Percentiles rank a stretch among this genome's conserved stretches.
Conservation (phyloP, 2,888 invertebrate genomes). For the Chamaedrilus cognettii region DNA sequence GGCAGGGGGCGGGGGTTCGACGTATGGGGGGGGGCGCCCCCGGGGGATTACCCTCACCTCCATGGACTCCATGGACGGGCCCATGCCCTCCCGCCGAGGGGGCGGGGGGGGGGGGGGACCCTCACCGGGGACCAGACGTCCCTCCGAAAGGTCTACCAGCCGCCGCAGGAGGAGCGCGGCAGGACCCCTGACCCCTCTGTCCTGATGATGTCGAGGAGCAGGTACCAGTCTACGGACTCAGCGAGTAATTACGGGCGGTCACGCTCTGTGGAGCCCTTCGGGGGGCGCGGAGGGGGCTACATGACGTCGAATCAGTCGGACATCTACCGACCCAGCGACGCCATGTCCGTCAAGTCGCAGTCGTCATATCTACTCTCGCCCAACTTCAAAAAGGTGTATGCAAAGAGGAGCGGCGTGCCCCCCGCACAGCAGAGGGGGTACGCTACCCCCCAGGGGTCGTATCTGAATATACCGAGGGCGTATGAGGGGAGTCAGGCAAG, state of each 20-base stretch:
- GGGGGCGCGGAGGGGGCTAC: background rate
- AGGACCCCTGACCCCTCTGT: background rate
- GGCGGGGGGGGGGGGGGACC: too few species aligned
- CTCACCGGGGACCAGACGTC: background rate
- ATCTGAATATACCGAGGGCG: background rate
- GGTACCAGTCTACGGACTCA: background rate
- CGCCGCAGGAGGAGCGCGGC: background rate
- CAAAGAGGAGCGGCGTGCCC: background rate
- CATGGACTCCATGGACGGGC: background rate
- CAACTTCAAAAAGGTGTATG: slow-evolving; percentile 10
- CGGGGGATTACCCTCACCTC: background rate
- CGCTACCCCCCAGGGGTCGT: background rate
- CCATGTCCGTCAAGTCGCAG: slow-evolving; percentile 6
- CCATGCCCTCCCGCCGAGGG: too few species aligned
- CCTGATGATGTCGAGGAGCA: background rate
- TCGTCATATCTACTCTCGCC: slow-evolving; percentile 13
- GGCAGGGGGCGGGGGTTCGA: background rate
- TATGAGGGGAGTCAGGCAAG: background rate
- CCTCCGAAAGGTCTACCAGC: background rate
- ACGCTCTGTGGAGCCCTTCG: slow-evolving; percentile 12
- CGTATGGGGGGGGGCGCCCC: background rate
- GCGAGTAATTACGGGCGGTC: slow-evolving; percentile 8
- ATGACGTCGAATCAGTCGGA: slow-evolving; percentile 1
- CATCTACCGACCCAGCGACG: too few species aligned
- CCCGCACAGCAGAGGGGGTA: too few species aligned